Conservation (phyloP, 2,888 invertebrate genomes). For the Pardosa pseudoannulata region DNA sequence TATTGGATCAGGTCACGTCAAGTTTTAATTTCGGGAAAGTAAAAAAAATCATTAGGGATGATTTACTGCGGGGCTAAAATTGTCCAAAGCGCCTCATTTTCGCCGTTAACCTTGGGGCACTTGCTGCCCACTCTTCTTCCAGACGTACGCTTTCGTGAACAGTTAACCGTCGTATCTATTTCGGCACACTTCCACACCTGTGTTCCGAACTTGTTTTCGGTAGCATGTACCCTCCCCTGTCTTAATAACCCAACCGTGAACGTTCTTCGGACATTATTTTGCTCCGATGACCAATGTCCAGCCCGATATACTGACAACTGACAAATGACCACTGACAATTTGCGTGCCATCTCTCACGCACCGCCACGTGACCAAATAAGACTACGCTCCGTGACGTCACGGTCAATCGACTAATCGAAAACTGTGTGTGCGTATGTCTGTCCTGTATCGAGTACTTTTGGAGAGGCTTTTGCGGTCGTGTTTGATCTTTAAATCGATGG, state of each 20-base stretch:
- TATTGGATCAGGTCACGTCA: no score
- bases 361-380: not conserved
- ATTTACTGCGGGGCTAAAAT: no score
- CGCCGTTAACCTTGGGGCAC: no score
- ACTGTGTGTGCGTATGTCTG: not conserved
- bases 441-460: not conserved
- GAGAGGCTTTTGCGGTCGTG: conserved; percentile 12
- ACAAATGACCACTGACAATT: conserved; percentile 19
- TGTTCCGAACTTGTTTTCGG: not conserved
- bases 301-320: not conserved
- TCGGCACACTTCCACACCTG: not conserved
- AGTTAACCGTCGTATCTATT: no score
- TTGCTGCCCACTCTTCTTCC: no score
- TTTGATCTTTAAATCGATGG: conserved; percentile 38
- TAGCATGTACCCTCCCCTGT: not conserved
- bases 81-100: no score
- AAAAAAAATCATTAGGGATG: no score
- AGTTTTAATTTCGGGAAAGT: no score
- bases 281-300: conserved; percentile 6
- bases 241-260: conserved; percentile 4
- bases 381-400: not conserved
- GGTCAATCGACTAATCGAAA: not conserved
- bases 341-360: conserved; percentile 10
- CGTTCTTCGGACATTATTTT: conserved; percentile 4
- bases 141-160: no score